phyloP scores from a whole-genome alignment of 2,888 invertebrate genomes.

The Oxycera nigricornis region DNA sequence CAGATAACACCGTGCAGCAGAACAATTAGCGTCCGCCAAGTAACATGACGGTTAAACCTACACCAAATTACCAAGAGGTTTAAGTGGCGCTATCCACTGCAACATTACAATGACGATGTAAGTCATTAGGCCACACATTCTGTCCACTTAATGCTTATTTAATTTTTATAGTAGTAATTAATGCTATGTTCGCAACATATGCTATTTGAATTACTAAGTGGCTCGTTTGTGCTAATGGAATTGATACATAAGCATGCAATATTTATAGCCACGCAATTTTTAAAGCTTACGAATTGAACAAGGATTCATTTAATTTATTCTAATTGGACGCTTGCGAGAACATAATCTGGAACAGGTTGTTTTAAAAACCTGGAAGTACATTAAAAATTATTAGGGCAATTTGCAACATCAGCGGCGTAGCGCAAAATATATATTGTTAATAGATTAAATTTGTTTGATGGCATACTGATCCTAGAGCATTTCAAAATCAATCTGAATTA shows the following conservation, averaged over 20 bases:
- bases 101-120: constrained; percentile 18
- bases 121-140: constrained; percentile 38
- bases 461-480: too few relatives aligned
- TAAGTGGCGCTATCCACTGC: constrained; percentile 7
- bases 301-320: too few relatives aligned
- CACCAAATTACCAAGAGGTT: constrained; percentile 3
- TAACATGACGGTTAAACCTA: background rate
- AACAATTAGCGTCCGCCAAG: constrained; percentile 2
- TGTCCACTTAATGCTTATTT: constrained; percentile 37
- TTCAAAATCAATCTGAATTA: background rate
- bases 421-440: too few relatives aligned
- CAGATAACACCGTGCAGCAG: constrained; percentile 1
- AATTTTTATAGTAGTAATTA: constrained; percentile 34
- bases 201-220: background rate
- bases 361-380: too few relatives aligned
- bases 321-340: too few relatives aligned
- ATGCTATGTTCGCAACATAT: constrained; percentile 24
- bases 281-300: too few relatives aligned
- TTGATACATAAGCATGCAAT: background rate
- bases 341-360: too few relatives aligned
- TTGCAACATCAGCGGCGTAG: too few relatives aligned
- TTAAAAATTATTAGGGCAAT: too few relatives aligned
- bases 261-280: too few relatives aligned
- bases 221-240: background rate
- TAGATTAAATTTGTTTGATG: too few relatives aligned